These are phyloP conservation scores for Synergus laeviventris DNA, from an alignment of 2,888 invertebrate species.

Conservation along the genomic window DNA sequence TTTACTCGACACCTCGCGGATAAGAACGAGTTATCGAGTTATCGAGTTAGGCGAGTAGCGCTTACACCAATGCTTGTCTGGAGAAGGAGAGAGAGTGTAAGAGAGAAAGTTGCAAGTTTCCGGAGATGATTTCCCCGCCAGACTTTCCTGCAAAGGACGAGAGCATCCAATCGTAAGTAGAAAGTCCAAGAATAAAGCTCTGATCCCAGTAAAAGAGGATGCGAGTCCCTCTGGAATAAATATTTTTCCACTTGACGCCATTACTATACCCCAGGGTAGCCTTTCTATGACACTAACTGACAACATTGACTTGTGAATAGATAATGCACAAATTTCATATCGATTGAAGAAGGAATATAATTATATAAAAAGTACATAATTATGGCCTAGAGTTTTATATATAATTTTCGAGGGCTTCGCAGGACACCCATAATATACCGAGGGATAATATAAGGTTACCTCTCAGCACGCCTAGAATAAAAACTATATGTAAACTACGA, in stretches of 20 bases:
- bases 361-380: too few species aligned
- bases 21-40: slow-evolving; percentile 56
- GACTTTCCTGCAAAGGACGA: slow-evolving; percentile 4
- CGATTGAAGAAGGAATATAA: slow-evolving; percentile 10
- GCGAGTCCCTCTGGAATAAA: slow-evolving; percentile 23
- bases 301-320: background rate
- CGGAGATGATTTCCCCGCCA: slow-evolving; percentile 47
- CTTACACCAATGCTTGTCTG: slow-evolving; percentile 43
- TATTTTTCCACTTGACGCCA: slow-evolving; percentile 17
- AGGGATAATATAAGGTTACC: too few species aligned
- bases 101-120: slow-evolving; percentile 43
- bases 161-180: slow-evolving; percentile 31
- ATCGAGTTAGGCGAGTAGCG: slow-evolving; percentile 55
- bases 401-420: too few species aligned
- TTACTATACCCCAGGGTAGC: slow-evolving; percentile 2
- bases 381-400: too few species aligned
- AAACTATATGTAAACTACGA: too few species aligned
- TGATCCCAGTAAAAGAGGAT: slow-evolving; percentile 19
- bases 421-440: too few species aligned
- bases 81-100: background rate
- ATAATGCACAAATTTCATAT: background rate
- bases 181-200: background rate
- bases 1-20: slow-evolving; percentile 53
- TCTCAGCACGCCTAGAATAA: too few species aligned
- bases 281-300: background rate